Evolutionary conservation across 2,113 vertebrate species (phyloP).

Genomic region (Aspiorhynchus laticeps): DNA sequence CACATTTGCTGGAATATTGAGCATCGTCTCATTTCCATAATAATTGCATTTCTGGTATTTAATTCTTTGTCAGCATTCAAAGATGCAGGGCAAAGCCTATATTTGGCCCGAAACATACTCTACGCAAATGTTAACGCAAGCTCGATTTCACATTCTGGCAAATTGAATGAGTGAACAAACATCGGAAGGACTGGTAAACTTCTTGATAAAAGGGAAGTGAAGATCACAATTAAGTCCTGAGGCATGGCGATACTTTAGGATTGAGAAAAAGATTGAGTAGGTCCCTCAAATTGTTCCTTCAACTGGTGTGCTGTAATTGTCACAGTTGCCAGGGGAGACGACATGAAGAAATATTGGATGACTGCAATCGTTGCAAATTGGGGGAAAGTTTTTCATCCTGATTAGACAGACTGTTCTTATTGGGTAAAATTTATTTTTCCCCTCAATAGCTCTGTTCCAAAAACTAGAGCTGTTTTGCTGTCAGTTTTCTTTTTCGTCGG

Average conservation of each 20-base stretch:
- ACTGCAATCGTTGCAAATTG: constrained; percentile 13
- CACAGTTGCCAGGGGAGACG: constrained; percentile 1
- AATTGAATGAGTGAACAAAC: neutral
- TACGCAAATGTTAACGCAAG: neutral
- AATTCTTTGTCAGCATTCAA: neutral
- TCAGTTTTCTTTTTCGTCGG: neutral
- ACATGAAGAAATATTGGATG: constrained; percentile 9
- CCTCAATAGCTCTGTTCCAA: neutral
- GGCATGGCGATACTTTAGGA: constrained; percentile 1
- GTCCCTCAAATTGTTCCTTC: neutral
- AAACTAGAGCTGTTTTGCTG: neutral
- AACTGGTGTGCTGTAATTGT: constrained; percentile 10
- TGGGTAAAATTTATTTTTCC: neutral
- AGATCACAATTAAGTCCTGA: neutral
- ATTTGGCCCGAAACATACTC: neutral
- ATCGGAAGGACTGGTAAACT: neutral
- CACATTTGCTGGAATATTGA: neutral
- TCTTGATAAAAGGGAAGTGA: neutral
- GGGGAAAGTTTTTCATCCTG: neutral
- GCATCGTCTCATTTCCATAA: neutral
- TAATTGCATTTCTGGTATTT: neutral
- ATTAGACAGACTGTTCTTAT: neutral
- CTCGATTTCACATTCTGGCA: neutral
- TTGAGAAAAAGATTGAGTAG: neutral
- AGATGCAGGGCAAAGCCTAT: neutral